Percentiles rank a stretch among this genome's conserved stretches.
These are phyloP conservation scores for Venturia canescens DNA, from an alignment of 1,140 invertebrate genomes.

Conservation along the genomic window DNA sequence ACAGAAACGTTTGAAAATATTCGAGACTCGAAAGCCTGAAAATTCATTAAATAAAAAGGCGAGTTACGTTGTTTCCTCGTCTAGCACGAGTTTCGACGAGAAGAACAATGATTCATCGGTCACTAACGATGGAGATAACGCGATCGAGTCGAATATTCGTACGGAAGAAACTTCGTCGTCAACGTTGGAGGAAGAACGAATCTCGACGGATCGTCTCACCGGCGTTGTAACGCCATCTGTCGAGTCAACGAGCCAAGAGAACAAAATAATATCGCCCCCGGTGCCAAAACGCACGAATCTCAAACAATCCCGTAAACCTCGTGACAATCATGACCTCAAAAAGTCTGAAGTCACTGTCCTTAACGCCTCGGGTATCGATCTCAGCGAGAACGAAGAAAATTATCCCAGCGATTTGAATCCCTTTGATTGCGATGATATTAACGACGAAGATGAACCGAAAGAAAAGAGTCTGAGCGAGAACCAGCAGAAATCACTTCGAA, in stretches of 20 bases:
- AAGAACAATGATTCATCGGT: no score
- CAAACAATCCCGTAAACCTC: slow-evolving; percentile 7
- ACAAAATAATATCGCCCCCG: not conserved
- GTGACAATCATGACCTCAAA: not conserved
- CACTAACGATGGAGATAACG: no score
- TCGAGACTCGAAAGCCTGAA: slow-evolving; percentile 55
- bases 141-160: no score
- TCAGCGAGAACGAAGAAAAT: slow-evolving; percentile 58
- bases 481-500: slow-evolving; percentile 41
- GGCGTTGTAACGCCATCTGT: no score
- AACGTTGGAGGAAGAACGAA: no score
- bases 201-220: no score
- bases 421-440: slow-evolving; percentile 78
- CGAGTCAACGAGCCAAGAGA: not conserved
- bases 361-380: slow-evolving; percentile 51
- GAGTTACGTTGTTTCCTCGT: no score
- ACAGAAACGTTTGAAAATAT: slow-evolving; percentile 66
- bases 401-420: slow-evolving; percentile 91
- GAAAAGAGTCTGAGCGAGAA: slow-evolving; percentile 56
- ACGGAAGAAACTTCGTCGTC: no score
- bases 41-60: not conserved
- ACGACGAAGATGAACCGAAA: slow-evolving; percentile 77
- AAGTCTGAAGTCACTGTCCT: slow-evolving; percentile 45
- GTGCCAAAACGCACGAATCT: not conserved
- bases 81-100: no score